Conservation (phyloP, 2,113 vertebrate genomes). For the Pluvianellus socialis region DNA sequence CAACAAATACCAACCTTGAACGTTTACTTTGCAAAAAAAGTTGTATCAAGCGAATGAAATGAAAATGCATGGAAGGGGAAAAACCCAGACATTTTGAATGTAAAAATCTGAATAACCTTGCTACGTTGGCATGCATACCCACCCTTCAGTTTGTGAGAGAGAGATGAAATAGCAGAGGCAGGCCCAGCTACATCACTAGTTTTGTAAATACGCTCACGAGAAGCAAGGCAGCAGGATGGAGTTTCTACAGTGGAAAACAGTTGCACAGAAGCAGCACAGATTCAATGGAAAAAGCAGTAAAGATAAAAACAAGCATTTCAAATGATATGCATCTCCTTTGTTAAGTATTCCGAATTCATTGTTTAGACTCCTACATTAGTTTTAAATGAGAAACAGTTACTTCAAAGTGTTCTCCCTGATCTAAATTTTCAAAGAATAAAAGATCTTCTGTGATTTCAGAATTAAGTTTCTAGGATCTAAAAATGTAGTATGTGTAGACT, state of each 20-base stretch:
- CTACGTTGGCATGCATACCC: slow-evolving; percentile 83
- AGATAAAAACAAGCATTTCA: slow-evolving; percentile 75
- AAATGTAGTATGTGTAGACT: background rate
- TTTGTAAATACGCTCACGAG: slow-evolving; percentile 95
- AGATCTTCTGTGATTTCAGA: background rate
- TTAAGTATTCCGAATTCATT: background rate
- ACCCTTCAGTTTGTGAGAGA: slow-evolving; percentile 97
- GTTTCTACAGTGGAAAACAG: slow-evolving; percentile 95
- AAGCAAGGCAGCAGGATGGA: slow-evolving; percentile 96
- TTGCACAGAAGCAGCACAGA: slow-evolving; percentile 91
- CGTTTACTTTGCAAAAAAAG: background rate
- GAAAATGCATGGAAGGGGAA: slow-evolving; percentile 54
- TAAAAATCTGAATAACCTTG: slow-evolving; percentile 53
- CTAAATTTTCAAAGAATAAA: background rate
- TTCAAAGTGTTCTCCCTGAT: background rate
- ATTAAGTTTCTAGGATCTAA: no score
- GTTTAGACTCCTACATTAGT: background rate
- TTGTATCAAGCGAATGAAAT: slow-evolving; percentile 53
- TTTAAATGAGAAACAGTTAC: background rate
- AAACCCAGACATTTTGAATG: background rate
- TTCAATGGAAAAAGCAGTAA: slow-evolving; percentile 82
- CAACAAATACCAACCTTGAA: slow-evolving; percentile 22
- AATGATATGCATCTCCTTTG: slow-evolving; percentile 45
- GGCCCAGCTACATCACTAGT: slow-evolving; percentile 88
- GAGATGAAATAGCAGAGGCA: slow-evolving; percentile 93